Percentiles rank a stretch among this genome's conserved stretches.
These are phyloP conservation scores for Naja naja DNA, from an alignment of 2,113 vertebrate species.

Conservation along the genomic window DNA sequence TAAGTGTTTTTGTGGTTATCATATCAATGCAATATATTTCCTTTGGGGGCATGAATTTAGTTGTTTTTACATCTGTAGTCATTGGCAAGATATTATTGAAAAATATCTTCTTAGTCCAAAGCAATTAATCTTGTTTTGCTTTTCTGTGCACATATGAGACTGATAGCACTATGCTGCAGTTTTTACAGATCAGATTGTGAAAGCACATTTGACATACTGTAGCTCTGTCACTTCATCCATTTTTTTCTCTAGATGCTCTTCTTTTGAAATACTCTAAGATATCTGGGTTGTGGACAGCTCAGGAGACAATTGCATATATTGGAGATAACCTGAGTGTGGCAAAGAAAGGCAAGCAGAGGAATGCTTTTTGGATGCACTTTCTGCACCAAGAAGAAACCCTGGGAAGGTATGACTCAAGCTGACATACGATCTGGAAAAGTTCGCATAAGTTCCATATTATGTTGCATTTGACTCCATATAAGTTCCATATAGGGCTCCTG, in stretches of 20 bases:
- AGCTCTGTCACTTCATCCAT: background rate
- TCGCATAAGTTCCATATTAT: background rate
- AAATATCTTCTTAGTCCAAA: background rate
- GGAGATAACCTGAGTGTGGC: constrained; percentile 76
- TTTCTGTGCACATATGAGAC: background rate
- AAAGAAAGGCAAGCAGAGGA: constrained; percentile 82
- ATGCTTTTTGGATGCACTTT: constrained; percentile 84
- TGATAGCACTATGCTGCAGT: background rate
- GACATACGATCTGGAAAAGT: background rate
- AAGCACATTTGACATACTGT: background rate
- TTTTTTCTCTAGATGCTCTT: constrained; percentile 76
- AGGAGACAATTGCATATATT: constrained; percentile 81
- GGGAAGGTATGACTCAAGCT: constrained; percentile 73
- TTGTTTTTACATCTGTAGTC: background rate
- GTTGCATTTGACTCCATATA: background rate
- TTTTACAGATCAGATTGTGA: background rate
- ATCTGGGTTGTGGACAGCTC: constrained; percentile 83
- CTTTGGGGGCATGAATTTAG: background rate
- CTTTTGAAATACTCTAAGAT: constrained; percentile 91
- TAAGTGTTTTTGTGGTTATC: background rate
- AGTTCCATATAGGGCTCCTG: background rate
- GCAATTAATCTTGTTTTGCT: background rate
- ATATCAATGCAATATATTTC: background rate
- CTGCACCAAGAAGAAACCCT: constrained; percentile 91
- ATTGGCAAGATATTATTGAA: background rate